Conservation (phyloP, 2,797 vertebrate genomes). For the Hippoglossus hippoglossus region DNA sequence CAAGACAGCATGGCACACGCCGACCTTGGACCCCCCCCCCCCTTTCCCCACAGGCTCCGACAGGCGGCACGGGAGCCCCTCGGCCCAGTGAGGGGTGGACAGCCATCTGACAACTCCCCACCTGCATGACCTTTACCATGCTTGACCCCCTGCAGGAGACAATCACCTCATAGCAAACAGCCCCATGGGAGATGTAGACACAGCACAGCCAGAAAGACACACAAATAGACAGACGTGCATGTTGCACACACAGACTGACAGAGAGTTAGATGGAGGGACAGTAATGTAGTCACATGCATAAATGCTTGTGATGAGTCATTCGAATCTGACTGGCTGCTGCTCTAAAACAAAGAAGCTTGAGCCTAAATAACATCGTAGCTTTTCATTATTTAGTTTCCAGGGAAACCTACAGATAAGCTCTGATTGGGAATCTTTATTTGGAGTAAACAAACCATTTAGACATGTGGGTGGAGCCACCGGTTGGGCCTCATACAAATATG, state of each 20-base stretch:
- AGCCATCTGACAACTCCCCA: constrained; percentile 83
- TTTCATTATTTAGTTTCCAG: background rate
- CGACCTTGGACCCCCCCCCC: constrained; percentile 62
- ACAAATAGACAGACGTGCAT: constrained; percentile 33
- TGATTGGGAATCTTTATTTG: background rate
- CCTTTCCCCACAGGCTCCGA: constrained; percentile 67
- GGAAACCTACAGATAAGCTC: background rate
- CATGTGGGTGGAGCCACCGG: background rate
- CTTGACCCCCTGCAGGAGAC: constrained; percentile 81
- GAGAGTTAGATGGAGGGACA: constrained; percentile 12
- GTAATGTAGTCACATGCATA: constrained; percentile 13
- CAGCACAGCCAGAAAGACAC: constrained; percentile 31
- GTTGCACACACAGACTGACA: constrained; percentile 35
- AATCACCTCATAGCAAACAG: constrained; percentile 79
- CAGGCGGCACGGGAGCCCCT: constrained; percentile 70
- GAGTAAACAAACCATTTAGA: background rate
- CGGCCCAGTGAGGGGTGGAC: constrained; percentile 74
- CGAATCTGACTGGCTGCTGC: background rate
- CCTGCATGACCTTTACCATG: constrained; percentile 87
- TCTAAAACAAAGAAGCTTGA: background rate
- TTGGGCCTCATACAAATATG: background rate
- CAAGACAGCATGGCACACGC: constrained; percentile 81
- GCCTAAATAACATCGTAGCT: background rate
- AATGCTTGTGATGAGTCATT: constrained; percentile 19
- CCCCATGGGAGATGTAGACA: constrained; percentile 71